phyloP scores from a whole-genome alignment of 2,888 invertebrate genomes.

The Harpalus rubripes region DNA sequence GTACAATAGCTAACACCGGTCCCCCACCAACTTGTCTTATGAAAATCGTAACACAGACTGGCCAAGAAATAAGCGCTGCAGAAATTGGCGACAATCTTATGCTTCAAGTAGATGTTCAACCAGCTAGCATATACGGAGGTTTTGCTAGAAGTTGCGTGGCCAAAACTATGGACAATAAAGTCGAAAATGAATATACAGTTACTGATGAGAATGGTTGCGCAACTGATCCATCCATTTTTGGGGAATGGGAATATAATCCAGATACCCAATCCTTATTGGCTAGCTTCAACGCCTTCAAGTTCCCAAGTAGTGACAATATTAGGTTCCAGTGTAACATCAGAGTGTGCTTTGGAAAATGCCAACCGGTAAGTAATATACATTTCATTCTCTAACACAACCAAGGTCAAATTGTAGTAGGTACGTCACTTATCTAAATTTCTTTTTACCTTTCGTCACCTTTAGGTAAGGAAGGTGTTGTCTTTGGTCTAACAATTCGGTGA shows the following conservation, averaged over 20 bases:
- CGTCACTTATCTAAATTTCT: no score
- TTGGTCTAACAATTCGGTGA: no score
- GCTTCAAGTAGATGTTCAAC: slow-evolving; percentile 79
- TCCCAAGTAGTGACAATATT: slow-evolving; percentile 96
- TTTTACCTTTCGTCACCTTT: no score
- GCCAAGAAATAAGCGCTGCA: slow-evolving; percentile 93
- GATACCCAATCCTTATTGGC: slow-evolving; percentile 92
- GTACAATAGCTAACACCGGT: slow-evolving; percentile 96
- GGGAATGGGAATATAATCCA: slow-evolving; percentile 94
- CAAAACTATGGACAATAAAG: slow-evolving; percentile 92
- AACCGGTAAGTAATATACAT: slow-evolving; percentile 84
- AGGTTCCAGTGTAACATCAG: slow-evolving; percentile 97
- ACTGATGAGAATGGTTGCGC: slow-evolving; percentile 97
- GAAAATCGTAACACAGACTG: slow-evolving; percentile 92
- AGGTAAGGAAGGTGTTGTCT: no score
- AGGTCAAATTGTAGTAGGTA: no score
- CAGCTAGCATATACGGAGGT: slow-evolving; percentile 90
- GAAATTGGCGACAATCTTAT: slow-evolving; percentile 95
- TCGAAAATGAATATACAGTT: slow-evolving; percentile 94
- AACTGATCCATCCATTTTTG: slow-evolving; percentile 94
- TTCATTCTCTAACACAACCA: no score
- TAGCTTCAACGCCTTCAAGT: slow-evolving; percentile 96
- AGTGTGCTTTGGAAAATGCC: slow-evolving; percentile 96
- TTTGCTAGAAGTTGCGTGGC: slow-evolving; percentile 96
- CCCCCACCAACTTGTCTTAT: slow-evolving; percentile 95